Evolutionary conservation across 2,888 invertebrate genomes (phyloP).

Genomic region (Habrosyne pyritoides): DNA sequence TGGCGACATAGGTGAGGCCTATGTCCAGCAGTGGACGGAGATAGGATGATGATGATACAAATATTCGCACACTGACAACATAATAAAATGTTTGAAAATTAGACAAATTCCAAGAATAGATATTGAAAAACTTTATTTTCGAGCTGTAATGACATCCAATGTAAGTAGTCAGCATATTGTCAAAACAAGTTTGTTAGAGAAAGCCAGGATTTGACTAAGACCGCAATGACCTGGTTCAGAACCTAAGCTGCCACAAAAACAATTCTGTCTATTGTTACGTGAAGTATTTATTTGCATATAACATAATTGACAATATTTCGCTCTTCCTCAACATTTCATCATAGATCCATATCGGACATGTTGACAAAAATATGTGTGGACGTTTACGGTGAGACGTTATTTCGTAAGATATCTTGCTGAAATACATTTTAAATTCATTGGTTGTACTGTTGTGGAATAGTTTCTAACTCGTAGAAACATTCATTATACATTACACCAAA

Average conservation of each 20-base stretch:
- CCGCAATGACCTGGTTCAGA: constrained; percentile 19
- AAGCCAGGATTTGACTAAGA: constrained; percentile 21
- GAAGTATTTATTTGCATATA: constrained; percentile 5
- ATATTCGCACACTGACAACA: no score
- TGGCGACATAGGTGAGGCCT: no score
- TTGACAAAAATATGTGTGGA: background rate
- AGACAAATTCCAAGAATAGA: background rate
- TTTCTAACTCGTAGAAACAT: no score
- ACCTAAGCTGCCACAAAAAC: constrained; percentile 10
- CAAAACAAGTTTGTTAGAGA: constrained; percentile 12
- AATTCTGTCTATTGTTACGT: constrained; percentile 30
- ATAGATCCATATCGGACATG: background rate
- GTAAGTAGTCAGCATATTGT: background rate
- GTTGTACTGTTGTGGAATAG: no score
- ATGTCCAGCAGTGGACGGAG: no score
- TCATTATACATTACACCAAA: no score
- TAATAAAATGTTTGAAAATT: no score
- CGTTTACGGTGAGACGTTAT: background rate
- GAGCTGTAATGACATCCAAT: background rate
- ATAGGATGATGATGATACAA: no score
- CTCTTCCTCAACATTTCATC: constrained; percentile 7
- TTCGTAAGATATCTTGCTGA: background rate
- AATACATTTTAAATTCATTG: background rate
- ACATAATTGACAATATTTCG: constrained; percentile 11
- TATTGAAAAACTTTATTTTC: background rate